Conservation (phyloP, 2,113 vertebrate genomes). For the Rhombomys opimus region DNA sequence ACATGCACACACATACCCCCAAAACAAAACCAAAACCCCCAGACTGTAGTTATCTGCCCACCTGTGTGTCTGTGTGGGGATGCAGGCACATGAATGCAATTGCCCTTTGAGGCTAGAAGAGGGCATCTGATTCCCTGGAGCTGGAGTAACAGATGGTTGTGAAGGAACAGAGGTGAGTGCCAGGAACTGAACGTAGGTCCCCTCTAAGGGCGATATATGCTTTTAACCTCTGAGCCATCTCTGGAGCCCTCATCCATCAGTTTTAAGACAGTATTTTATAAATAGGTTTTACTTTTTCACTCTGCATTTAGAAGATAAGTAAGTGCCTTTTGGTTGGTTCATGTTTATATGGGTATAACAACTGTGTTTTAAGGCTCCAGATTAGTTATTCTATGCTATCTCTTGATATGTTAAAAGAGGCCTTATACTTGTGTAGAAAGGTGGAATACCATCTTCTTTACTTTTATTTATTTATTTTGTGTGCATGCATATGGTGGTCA, state of each 20-base stretch:
- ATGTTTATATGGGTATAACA: not conserved
- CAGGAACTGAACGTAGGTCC: too few relatives aligned
- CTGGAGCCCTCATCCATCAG: not conserved
- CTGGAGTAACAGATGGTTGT: not conserved
- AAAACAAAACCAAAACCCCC: too few relatives aligned
- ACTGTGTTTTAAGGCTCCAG: slow-evolving; percentile 24
- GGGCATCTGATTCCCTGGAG: not conserved
- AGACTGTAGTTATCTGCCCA: not conserved
- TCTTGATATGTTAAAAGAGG: slow-evolving; percentile 15
- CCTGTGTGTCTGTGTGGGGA: not conserved
- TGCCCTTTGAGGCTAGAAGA: not conserved
- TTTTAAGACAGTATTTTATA: slow-evolving; percentile 37
- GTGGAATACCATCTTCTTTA: not conserved
- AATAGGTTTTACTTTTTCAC: slow-evolving; percentile 34
- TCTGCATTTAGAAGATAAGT: slow-evolving; percentile 12
- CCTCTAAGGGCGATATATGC: not conserved
- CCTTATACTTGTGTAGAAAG: not conserved
- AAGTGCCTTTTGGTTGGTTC: not conserved
- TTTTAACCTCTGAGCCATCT: not conserved
- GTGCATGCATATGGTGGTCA: not conserved
- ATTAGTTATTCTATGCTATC: not conserved
- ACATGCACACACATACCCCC: too few relatives aligned
- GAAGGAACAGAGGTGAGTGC: not conserved
- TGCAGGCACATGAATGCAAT: not conserved
- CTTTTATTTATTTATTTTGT: not conserved